Evolutionary conservation across 2,888 invertebrate species (phyloP).

Genomic region (Hirudinaria manillensis): DNA sequence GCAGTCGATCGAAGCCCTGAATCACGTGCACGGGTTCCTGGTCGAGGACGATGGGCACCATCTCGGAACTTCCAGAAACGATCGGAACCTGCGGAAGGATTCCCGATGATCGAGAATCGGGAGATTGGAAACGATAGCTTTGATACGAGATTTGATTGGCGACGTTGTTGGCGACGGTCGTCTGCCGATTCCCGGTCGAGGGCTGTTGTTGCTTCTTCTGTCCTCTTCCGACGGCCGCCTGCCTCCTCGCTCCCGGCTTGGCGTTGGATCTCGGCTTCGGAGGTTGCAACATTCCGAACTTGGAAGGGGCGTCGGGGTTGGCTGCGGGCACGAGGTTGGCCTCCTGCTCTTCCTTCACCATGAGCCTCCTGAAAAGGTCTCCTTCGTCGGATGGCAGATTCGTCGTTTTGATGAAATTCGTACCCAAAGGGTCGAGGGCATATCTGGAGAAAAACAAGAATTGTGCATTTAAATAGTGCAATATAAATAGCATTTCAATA

Average conservation of each 20-base stretch:
- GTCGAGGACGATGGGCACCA: neutral
- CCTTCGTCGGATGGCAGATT: neutral
- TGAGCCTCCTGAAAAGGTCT: neutral
- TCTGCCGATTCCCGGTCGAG: neutral
- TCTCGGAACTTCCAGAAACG: neutral
- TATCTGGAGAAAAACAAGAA: neutral
- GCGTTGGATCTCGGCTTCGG: neutral
- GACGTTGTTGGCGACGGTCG: neutral
- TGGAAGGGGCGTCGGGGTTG: neutral
- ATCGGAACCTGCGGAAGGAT: too few species aligned
- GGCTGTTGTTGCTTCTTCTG: neutral
- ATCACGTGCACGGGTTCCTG: too few species aligned
- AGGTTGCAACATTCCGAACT: neutral
- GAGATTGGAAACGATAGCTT: neutral
- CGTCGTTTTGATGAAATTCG: neutral
- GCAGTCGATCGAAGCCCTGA: neutral
- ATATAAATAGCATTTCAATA: too few species aligned
- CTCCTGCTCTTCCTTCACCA: constrained; percentile 12
- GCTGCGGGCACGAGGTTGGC: constrained; percentile 8
- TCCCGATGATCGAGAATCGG: neutral
- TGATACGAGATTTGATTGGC: neutral
- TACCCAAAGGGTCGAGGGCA: neutral
- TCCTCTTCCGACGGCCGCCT: neutral
- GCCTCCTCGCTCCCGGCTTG: constrained; percentile 14
- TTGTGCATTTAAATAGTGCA: too few species aligned